These are phyloP conservation scores for Scomber scombrus DNA, from an alignment of 2,113 vertebrate species.

Conservation along the genomic window DNA sequence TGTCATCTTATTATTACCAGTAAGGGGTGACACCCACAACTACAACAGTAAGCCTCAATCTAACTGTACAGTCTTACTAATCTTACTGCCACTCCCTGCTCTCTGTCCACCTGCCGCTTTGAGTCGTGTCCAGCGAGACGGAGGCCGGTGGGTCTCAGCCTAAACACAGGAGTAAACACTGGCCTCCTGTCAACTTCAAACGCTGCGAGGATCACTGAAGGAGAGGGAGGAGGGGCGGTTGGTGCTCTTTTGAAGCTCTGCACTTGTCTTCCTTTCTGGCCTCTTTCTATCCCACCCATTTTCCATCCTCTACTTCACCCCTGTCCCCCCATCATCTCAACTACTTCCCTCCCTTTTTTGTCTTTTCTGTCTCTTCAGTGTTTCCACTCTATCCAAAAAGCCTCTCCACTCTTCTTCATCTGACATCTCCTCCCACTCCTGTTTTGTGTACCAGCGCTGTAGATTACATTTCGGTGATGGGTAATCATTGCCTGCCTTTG, in stretches of 20 bases:
- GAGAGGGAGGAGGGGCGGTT: slow-evolving; percentile 27
- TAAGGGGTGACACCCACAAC: neutral
- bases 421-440: slow-evolving; percentile 19
- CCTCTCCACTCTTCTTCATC: slow-evolving; percentile 9
- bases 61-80: neutral
- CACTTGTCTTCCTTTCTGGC: slow-evolving; percentile 29
- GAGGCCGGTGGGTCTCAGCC: slow-evolving; percentile 39
- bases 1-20: neutral
- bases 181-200: slow-evolving; percentile 79
- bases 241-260: slow-evolving; percentile 63
- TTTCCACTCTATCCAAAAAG: slow-evolving; percentile 16
- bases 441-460: neutral
- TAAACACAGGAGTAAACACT: slow-evolving; percentile 56
- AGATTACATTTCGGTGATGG: slow-evolving; percentile 28
- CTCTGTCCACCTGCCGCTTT: slow-evolving; percentile 76
- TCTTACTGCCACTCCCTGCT: neutral
- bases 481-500: slow-evolving; percentile 11
- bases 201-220: slow-evolving; percentile 35
- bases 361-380: slow-evolving; percentile 14
- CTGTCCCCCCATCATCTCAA: neutral
- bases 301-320: slow-evolving; percentile 47
- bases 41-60: neutral
- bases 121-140: slow-evolving; percentile 58
- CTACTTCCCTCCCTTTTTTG: slow-evolving; percentile 7
- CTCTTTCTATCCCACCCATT: slow-evolving; percentile 38